A percentile compares a stretch with the other conserved stretches of the same genome.
Evolutionary conservation across 2,797 vertebrate genomes (phyloP).

Genomic region (Platyrinchus mystaceus): DNA sequence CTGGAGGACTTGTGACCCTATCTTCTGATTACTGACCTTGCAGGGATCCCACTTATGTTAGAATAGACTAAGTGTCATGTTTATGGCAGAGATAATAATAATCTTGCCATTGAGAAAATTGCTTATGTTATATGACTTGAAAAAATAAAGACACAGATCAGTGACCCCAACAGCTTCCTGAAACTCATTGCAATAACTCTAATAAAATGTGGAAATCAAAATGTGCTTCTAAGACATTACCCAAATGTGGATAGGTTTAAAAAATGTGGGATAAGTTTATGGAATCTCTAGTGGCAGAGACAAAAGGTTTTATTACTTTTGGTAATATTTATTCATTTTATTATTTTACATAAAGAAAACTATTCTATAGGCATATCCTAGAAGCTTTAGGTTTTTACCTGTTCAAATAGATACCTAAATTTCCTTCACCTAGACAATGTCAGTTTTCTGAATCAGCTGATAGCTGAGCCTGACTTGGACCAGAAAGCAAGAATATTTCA

Average conservation of each 20-base stretch:
- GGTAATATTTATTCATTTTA: not conserved
- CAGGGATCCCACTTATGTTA: not conserved
- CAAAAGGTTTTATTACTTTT: not conserved
- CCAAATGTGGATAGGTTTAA: not conserved
- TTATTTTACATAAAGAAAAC: not conserved
- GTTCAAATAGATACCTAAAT: not conserved
- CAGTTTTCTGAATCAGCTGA: not conserved
- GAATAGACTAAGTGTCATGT: not conserved
- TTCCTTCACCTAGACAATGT: not conserved
- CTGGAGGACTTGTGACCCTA: not conserved
- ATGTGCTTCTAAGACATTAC: not conserved
- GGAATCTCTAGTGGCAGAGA: not conserved
- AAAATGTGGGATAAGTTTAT: not conserved
- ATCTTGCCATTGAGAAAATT: not conserved
- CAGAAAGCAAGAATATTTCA: not conserved
- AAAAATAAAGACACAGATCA: not conserved
- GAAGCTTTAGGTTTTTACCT: not conserved
- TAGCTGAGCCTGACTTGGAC: not conserved
- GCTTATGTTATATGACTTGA: not conserved
- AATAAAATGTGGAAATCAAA: not conserved
- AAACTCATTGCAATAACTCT: not conserved
- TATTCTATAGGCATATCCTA: not conserved
- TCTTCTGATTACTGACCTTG: not conserved
- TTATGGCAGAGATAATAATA: not conserved
- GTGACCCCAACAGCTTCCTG: not conserved